These are phyloP conservation scores for Tor tambroides DNA, from an alignment of 2,113 vertebrate species.

Conservation along the genomic window DNA sequence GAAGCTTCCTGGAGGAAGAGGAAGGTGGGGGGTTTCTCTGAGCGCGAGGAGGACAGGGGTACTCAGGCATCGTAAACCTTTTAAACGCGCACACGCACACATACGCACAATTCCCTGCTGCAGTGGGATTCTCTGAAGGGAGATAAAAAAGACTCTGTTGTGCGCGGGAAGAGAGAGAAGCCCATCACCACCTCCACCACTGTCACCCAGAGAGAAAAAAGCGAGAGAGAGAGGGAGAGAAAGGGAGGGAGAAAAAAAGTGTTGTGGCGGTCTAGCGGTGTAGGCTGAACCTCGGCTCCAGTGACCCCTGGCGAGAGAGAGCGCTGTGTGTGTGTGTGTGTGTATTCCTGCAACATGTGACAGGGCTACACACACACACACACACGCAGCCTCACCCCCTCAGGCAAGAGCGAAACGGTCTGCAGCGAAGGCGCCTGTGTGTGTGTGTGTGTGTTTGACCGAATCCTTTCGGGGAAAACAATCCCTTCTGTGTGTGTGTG, in stretches of 20 bases:
- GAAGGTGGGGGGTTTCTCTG: slow-evolving; percentile 35
- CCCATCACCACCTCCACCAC: slow-evolving; percentile 52
- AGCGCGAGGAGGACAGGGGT: slow-evolving; percentile 47
- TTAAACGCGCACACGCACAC: slow-evolving; percentile 42
- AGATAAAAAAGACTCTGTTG: slow-evolving; percentile 66
- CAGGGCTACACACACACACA: slow-evolving; percentile 63
- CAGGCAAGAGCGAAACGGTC: slow-evolving; percentile 73
- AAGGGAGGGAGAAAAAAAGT: slow-evolving; percentile 28
- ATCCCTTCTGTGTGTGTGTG: slow-evolving; percentile 48
- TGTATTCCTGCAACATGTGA: slow-evolving; percentile 44
- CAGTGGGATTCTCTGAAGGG: slow-evolving; percentile 63
- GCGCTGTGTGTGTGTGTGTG: slow-evolving; percentile 34
- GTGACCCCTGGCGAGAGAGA: slow-evolving; percentile 57
- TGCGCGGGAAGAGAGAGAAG: slow-evolving; percentile 61
- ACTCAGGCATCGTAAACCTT: slow-evolving; percentile 59
- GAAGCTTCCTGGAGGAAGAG: slow-evolving; percentile 55
- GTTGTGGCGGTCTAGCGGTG: slow-evolving; percentile 51
- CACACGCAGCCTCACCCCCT: slow-evolving; percentile 65
- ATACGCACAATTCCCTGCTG: slow-evolving; percentile 54
- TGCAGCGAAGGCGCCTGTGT: slow-evolving; percentile 52
- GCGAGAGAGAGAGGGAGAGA: slow-evolving; percentile 42
- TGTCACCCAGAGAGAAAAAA: slow-evolving; percentile 60
- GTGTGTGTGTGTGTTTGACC: slow-evolving; percentile 44
- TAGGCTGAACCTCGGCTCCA: slow-evolving; percentile 55
- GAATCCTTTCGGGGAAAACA: slow-evolving; percentile 42